Percentiles rank a stretch among this genome's conserved stretches.
Conservation (phyloP, 2,797 vertebrate species). For the Muscicapa comitata region DNA sequence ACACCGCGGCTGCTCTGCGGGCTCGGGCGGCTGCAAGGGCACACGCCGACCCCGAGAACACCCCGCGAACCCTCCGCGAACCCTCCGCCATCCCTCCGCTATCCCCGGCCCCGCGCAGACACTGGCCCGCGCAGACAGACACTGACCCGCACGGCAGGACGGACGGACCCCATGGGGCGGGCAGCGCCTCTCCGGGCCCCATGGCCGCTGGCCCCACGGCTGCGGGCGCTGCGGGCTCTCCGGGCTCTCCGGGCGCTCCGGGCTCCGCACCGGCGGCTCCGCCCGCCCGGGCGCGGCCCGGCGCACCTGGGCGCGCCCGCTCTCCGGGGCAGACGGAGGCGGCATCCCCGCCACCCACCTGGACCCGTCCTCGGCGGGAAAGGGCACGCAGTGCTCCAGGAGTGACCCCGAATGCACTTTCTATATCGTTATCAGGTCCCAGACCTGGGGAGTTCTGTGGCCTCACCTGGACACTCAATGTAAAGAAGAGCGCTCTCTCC, state of each 20-base stretch:
- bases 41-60: background rate
- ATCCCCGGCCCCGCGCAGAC: background rate
- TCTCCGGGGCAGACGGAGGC: accelerated
- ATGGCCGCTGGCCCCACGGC: background rate
- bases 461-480: background rate
- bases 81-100: background rate
- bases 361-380: accelerated
- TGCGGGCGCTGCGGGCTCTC: background rate
- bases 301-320: background rate
- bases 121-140: conserved; percentile 34
- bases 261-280: background rate
- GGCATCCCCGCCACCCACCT: accelerated
- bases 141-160: conserved; percentile 39
- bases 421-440: accelerated
- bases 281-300: background rate
- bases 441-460: too few relatives aligned
- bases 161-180: background rate
- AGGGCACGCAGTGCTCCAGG: accelerated
- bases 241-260: background rate
- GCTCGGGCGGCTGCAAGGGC: background rate
- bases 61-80: background rate
- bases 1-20: background rate
- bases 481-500: background rate
- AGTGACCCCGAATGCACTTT: background rate
- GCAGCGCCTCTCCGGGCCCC: background rate